Percentiles rank a stretch among this genome's conserved stretches.
phyloP scores from a whole-genome alignment of 2,797 vertebrate species.

The Diplodus puntazzo region DNA sequence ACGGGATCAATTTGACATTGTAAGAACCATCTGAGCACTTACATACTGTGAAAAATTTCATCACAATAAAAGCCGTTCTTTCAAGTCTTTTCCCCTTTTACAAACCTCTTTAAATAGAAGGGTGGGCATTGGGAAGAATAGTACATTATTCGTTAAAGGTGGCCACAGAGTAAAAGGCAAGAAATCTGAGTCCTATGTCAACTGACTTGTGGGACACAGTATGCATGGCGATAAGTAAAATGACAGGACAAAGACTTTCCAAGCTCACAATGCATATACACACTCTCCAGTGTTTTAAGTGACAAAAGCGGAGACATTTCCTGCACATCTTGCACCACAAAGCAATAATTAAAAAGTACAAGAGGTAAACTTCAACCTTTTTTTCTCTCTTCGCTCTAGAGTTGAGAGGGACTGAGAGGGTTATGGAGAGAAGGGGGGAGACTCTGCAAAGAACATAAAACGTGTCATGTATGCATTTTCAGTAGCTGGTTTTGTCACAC shows the following conservation, averaged over 20 bases:
- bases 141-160: slow-evolving; percentile 78
- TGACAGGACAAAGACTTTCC: slow-evolving; percentile 71
- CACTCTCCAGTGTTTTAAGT: slow-evolving; percentile 93
- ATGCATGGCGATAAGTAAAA: slow-evolving; percentile 81
- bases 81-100: slow-evolving; percentile 48
- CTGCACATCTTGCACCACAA: slow-evolving; percentile 90
- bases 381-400: slow-evolving; percentile 61
- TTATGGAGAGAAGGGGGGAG: not conserved
- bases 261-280: slow-evolving; percentile 90
- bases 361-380: slow-evolving; percentile 81
- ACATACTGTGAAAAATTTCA: slow-evolving; percentile 55
- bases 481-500: slow-evolving; percentile 92
- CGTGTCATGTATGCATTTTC: slow-evolving; percentile 91
- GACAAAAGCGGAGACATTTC: slow-evolving; percentile 90
- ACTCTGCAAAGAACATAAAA: slow-evolving; percentile 80
- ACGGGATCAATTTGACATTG: slow-evolving; percentile 56
- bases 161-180: slow-evolving; percentile 84
- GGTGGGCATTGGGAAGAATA: slow-evolving; percentile 55
- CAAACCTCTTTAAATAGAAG: slow-evolving; percentile 73
- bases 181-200: slow-evolving; percentile 68
- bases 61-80: slow-evolving; percentile 67
- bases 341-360: slow-evolving; percentile 84
- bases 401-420: slow-evolving; percentile 34
- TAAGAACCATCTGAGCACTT: slow-evolving; percentile 68
- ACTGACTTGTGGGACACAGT: slow-evolving; percentile 73